Base-by-base conservation (phyloP, 2,888 invertebrate species). In the Platycheirus rosarum region DNA sequence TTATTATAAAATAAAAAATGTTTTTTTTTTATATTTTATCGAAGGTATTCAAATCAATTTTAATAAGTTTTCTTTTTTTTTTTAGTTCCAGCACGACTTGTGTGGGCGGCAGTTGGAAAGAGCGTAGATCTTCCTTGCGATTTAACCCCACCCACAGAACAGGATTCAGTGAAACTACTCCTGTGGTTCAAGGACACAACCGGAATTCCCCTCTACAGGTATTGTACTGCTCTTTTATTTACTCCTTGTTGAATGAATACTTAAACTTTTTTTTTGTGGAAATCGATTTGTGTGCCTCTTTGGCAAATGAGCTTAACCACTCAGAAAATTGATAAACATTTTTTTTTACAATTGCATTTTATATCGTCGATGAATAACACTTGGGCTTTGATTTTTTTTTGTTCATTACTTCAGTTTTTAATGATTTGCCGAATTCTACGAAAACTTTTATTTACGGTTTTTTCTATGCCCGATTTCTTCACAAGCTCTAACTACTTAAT, bases 121-220 rank as follows among this genome's bases (percentile, higher is more conserved):
- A 93, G 94, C 88, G 95, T 95, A 18, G 93, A 94, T 68, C 91
- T 97, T 85, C 97, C 97, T 0, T 97, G 97, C 91, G 95, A 97
- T 91, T 92, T 97, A 85, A 93, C 93, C 60, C 93, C 95, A 32
- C 94, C 96, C 0, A 92, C 93, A 20, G 92, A 94, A 0, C 92
- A 92, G 60, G 94, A 96, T 86, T 92, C 92, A 68, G 95, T 96
- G 49, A 95, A 94, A 87, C 94, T 97, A 94, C 94, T 97, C 87
- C 93, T 97, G 79, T 97, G 97, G 97, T 97, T 97, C 92, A 97
- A 96, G 89, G 97, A 96, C 88, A 92, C 93, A 55, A 94, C 93
- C 60, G 94, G 95, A 75, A 96, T 97, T 92, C 97, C 97, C 9
- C 92, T 97, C 70, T 97, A 97, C 91, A 97, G 96, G 97, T 96